A percentile compares a stretch with the other conserved stretches of the same genome.
These are phyloP conservation scores for Seira sanloemensis DNA, from an alignment of 2,888 invertebrate genomes.

Conservation along the genomic window DNA sequence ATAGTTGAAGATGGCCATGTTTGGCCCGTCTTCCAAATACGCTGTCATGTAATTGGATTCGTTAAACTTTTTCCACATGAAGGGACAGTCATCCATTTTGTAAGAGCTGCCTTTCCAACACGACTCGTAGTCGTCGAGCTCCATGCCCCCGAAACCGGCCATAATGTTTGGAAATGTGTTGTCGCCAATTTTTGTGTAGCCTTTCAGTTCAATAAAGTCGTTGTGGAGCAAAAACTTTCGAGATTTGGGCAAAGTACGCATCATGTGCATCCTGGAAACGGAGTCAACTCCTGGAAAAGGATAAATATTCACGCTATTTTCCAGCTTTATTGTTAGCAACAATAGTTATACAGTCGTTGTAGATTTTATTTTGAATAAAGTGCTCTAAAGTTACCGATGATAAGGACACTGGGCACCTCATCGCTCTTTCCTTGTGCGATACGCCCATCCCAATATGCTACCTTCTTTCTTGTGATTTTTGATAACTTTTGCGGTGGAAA, in stretches of 20 bases:
- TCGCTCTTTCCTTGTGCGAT: conserved; percentile 46
- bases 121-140: conserved; percentile 61
- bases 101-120: conserved; percentile 73
- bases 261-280: conserved; percentile 86
- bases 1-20: conserved; percentile 86
- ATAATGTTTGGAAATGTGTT: conserved; percentile 94
- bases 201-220: conserved; percentile 84
- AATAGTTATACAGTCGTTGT: too few species aligned
- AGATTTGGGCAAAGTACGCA: conserved; percentile 86
- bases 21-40: conserved; percentile 86
- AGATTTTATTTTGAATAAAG: too few species aligned
- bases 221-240: conserved; percentile 81
- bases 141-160: conserved; percentile 81
- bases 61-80: conserved; percentile 87
- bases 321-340: too few species aligned
- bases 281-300: conserved; percentile 84
- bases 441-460: conserved; percentile 57
- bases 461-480: conserved; percentile 42
- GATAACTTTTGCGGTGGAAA: conserved; percentile 51
- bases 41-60: conserved; percentile 85
- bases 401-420: conserved; percentile 65
- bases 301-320: too few species aligned
- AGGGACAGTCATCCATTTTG: conserved; percentile 83
- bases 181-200: conserved; percentile 83
- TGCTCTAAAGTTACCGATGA: conserved; percentile 69